These are phyloP conservation scores for Acronicta leporina DNA, from an alignment of 2,888 invertebrate species.

Conservation along the genomic window DNA sequence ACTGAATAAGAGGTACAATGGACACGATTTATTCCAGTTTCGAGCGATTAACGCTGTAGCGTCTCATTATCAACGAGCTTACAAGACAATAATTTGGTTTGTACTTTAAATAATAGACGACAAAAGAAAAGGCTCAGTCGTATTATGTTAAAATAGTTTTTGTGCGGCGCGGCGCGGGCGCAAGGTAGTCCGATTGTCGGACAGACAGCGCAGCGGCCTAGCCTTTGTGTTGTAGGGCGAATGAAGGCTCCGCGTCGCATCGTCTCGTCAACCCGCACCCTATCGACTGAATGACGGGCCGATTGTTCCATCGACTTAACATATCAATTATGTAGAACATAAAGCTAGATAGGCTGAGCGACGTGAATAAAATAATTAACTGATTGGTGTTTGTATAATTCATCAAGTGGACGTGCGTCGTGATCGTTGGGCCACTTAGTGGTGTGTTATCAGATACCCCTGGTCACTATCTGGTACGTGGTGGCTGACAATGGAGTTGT, in stretches of 20 bases:
- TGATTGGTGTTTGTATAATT: constrained; percentile 89
- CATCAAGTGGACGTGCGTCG: constrained; percentile 77
- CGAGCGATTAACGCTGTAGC: constrained; percentile 57
- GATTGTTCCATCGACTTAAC: constrained; percentile 87
- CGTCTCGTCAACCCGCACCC: constrained; percentile 57
- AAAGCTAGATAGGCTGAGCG: constrained; percentile 85
- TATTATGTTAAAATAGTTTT: constrained; percentile 82
- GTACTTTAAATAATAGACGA: constrained; percentile 67
- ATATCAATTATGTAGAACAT: constrained; percentile 88
- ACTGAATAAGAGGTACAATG: constrained; percentile 34
- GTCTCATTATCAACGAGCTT: constrained; percentile 69
- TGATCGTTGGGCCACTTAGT: constrained; percentile 82
- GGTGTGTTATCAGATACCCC: constrained; percentile 79
- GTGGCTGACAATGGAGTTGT: constrained; percentile 78
- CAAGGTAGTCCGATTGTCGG: constrained; percentile 66
- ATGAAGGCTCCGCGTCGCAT: constrained; percentile 42
- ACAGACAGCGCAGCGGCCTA: constrained; percentile 59
- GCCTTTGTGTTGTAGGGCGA: constrained; percentile 50
- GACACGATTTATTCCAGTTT: constrained; percentile 44
- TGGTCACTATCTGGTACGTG: constrained; percentile 66
- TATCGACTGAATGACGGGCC: constrained; percentile 72
- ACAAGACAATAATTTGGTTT: constrained; percentile 73
- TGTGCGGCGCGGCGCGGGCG: constrained; percentile 64
- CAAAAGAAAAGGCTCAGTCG: constrained; percentile 73
- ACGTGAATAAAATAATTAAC: constrained; percentile 89